Evolutionary conservation across 1,140 invertebrate species (phyloP), one percentile per base, ranked within the genome.

Genomic region (Lordiphosa clarofinis): DNA sequence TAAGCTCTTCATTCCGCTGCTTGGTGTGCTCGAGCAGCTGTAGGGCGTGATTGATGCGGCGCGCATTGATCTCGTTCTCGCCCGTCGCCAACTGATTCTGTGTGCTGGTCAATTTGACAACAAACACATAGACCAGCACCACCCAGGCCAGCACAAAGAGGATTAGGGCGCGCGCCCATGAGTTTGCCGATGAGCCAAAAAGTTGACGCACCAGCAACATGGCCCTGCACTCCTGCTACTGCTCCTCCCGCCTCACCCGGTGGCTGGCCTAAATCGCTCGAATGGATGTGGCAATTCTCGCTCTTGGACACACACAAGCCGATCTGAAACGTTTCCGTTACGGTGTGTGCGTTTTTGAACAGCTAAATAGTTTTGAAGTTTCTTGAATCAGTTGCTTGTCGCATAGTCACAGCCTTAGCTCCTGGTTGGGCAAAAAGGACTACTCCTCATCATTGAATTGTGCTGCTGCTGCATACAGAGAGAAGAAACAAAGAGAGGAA

Each of bases 121-220:
- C 78, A 21, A 89, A 89, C 24, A 89, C 67, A 47, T 88, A 89
- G 48, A 89, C 82, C n/a, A 89, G 62, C 28, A 86, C 65, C 37
- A 70, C 82, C 88, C 88, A 89, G 24, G 87, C 73, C 39, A 88
- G 58, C 28, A 87, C 74, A 48, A 89, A 89, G 44, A 89, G 71
- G 33, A 89, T 74, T 10, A 89, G 66, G 31, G 81, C 86, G 1
- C 88, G 75, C 40, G 81, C 82, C 87, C 88, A 89, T 7, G 84
- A 79, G 46, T 87, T 88, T 33, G 82, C 82, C 33, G 86, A 78
- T 39, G 88, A 60, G 15, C 87, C 87, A 59, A 88, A 76, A 58
- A 89, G 70, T 66, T 88, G 88, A 15, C 88, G 86, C 49, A 89
- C 53, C 46, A 89, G 68, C 56, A 88, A 71, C 88, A 89, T 89